Evolutionary conservation across 2,888 invertebrate species (phyloP).

Genomic region (Heliconius ismenius): DNA sequence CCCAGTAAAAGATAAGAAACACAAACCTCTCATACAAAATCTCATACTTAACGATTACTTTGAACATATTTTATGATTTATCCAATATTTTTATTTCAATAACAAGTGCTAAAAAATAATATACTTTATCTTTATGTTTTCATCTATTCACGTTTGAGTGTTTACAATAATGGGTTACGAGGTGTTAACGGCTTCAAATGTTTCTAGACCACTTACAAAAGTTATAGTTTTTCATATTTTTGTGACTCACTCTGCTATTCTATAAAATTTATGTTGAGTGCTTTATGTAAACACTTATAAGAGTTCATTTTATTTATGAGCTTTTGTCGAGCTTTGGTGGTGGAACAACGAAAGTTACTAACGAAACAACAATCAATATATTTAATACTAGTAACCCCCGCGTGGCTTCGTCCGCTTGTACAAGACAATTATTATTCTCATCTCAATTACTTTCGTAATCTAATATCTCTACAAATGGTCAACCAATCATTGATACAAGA

Average conservation of each 20-base stretch:
- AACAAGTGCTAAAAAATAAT: background rate
- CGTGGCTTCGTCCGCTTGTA: no score
- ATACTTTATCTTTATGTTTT: background rate
- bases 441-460: no score
- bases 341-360: background rate
- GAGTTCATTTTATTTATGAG: slow-evolving; percentile 18
- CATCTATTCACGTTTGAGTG: background rate
- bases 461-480: no score
- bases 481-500: no score
- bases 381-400: background rate
- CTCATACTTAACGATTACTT: background rate
- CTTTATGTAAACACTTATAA: background rate
- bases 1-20: no score
- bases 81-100: slow-evolving; percentile 2
- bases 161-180: slow-evolving; percentile 24
- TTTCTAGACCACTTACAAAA: slow-evolving; percentile 17
- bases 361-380: background rate
- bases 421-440: no score
- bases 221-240: slow-evolving; percentile 15
- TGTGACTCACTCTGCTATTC: background rate
- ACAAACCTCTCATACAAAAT: background rate
- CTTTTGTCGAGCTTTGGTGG: background rate
- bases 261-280: slow-evolving; percentile 16
- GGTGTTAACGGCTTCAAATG: slow-evolving; percentile 26
- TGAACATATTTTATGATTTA: background rate